These are phyloP conservation scores for Lasiommata megera DNA, from an alignment of 2,888 invertebrate species.

Conservation along the genomic window DNA sequence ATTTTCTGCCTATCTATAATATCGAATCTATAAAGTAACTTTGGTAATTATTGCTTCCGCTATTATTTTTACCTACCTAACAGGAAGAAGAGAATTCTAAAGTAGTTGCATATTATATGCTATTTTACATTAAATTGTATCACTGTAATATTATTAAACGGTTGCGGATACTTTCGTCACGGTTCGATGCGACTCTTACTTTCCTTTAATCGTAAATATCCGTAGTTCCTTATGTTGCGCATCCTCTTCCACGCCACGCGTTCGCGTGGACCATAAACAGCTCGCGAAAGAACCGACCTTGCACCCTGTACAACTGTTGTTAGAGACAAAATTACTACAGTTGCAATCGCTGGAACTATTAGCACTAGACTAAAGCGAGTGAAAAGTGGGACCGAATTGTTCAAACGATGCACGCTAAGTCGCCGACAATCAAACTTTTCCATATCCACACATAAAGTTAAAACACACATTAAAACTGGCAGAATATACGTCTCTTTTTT, in stretches of 20 bases:
- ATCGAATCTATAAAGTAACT: no score
- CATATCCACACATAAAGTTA: constrained; percentile 49
- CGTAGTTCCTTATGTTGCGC: constrained; percentile 53
- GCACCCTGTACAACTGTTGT: constrained; percentile 47
- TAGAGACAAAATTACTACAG: constrained; percentile 43
- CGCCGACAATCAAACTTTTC: constrained; percentile 56
- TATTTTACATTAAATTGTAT: neutral
- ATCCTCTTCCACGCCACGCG: constrained; percentile 45
- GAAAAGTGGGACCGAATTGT: constrained; percentile 61
- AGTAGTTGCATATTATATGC: neutral
- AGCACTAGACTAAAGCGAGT: constrained; percentile 46
- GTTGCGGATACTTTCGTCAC: constrained; percentile 35
- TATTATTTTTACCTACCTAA: no score
- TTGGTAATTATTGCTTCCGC: no score
- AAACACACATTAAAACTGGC: constrained; percentile 52
- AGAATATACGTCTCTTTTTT: constrained; percentile 71
- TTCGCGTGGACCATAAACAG: constrained; percentile 38
- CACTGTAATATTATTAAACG: constrained; percentile 5
- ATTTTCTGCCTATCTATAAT: no score
- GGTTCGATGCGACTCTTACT: constrained; percentile 63
- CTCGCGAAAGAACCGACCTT: constrained; percentile 43
- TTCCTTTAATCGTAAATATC: constrained; percentile 56
- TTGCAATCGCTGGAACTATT: constrained; percentile 13
- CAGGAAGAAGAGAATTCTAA: no score
- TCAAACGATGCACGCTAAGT: constrained; percentile 57